These are phyloP conservation scores for Enteromius argenteus DNA, from an alignment of 2,797 vertebrate species.

Conservation along the genomic window DNA sequence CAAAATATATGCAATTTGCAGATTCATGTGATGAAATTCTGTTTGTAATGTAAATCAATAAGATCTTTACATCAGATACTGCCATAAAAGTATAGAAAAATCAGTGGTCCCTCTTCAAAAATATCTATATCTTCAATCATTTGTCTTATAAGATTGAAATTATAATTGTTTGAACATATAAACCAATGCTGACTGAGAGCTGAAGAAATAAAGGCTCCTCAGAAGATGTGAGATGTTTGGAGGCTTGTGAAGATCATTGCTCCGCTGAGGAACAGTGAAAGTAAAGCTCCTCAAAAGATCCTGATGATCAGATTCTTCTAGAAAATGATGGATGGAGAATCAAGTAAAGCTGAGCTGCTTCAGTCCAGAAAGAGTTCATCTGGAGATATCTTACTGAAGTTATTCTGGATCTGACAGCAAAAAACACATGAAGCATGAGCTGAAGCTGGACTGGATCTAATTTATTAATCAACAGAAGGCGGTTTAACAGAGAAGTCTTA, in stretches of 20 bases:
- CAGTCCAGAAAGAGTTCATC: not conserved
- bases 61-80: too few relatives aligned
- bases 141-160: not conserved
- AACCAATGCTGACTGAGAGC: not conserved
- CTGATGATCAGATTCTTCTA: not conserved
- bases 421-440: not conserved
- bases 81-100: not conserved
- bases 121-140: not conserved
- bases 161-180: not conserved
- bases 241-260: not conserved
- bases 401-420: not conserved
- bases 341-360: not conserved
- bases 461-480: not conserved
- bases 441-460: not conserved
- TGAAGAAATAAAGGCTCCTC: not conserved
- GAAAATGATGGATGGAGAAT: too few relatives aligned
- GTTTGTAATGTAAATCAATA: not conserved
- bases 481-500: not conserved
- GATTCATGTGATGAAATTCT: not conserved
- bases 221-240: not conserved
- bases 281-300: too few relatives aligned
- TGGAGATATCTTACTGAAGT: not conserved
- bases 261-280: too few relatives aligned
- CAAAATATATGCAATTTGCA: not conserved
- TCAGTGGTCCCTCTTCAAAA: not conserved